phyloP scores from a whole-genome alignment of 2,113 vertebrate species.

The Cichladusa arquata region DNA sequence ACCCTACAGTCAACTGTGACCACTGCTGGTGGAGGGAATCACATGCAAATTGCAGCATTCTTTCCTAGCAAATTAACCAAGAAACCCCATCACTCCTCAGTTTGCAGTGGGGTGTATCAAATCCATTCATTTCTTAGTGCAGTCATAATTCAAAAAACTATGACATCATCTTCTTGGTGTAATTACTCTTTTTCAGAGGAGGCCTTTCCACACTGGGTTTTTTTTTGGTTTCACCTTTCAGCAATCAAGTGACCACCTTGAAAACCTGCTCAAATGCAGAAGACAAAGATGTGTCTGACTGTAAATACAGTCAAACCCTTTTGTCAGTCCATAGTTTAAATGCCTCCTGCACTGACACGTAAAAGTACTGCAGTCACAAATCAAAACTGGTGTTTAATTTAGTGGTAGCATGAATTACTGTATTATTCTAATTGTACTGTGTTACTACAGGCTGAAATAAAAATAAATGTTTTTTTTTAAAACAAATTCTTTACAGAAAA shows the following conservation, averaged over 20 bases:
- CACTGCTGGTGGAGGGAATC: not conserved
- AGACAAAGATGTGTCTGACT: not conserved
- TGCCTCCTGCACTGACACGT: not conserved
- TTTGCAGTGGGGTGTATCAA: not conserved
- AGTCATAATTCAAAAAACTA: not conserved
- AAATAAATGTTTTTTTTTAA: not conserved
- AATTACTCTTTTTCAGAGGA: not conserved
- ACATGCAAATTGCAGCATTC: not conserved
- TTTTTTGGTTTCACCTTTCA: not conserved
- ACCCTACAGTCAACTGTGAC: not conserved
- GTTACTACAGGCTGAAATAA: not conserved
- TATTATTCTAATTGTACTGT: not conserved
- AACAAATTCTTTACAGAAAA: not conserved
- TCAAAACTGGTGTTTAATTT: not conserved
- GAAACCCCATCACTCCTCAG: not conserved
- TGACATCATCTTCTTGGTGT: not conserved
- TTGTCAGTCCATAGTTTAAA: not conserved
- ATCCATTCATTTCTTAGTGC: not conserved
- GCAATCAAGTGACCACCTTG: not conserved
- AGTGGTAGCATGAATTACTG: not conserved
- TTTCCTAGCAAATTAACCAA: not conserved
- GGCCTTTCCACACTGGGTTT: not conserved
- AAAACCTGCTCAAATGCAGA: not conserved
- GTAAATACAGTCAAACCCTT: not conserved
- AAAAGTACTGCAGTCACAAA: not conserved